Evolutionary conservation across 2,113 vertebrate species (phyloP).

Genomic region (Ictalurus furcatus): DNA sequence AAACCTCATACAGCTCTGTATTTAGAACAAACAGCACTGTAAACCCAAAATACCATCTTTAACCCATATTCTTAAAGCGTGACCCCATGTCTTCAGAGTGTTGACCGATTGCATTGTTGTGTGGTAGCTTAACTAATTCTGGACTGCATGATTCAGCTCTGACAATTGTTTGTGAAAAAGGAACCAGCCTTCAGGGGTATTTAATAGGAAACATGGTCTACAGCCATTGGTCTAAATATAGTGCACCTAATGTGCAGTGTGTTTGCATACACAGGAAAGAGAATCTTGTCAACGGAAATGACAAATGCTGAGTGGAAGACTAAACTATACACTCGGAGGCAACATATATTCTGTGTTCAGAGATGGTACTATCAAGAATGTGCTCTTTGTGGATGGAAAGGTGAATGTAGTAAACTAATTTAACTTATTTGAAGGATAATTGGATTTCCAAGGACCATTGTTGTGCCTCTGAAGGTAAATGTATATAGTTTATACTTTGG

Average conservation of each 20-base stretch:
- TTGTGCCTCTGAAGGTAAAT: not conserved
- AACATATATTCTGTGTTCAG: not conserved
- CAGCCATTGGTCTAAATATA: conserved; percentile 43
- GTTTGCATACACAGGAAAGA: conserved; percentile 21
- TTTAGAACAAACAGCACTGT: conserved; percentile 21
- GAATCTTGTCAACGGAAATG: conserved; percentile 16
- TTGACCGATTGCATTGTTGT: conserved; percentile 32
- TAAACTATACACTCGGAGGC: not conserved
- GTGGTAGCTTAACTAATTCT: conserved; percentile 12
- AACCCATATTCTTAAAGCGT: conserved; percentile 27
- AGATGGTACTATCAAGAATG: not conserved
- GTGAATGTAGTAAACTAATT: not conserved
- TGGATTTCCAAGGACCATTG: not conserved
- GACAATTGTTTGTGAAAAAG: conserved; percentile 36
- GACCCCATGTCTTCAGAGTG: conserved; percentile 15
- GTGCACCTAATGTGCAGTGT: not conserved
- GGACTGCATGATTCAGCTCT: conserved; percentile 2
- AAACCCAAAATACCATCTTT: conserved; percentile 19
- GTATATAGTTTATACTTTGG: not conserved
- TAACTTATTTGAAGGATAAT: not conserved
- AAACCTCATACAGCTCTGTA: not conserved
- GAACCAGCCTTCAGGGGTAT: conserved; percentile 28
- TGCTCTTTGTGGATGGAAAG: not conserved
- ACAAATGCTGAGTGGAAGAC: not conserved
- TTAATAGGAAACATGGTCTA: conserved; percentile 40